A percentile compares a stretch with the other conserved stretches of the same genome.
These are phyloP conservation scores for Dicrurus megarhynchus DNA, from an alignment of 2,113 vertebrate genomes.

Conservation along the genomic window DNA sequence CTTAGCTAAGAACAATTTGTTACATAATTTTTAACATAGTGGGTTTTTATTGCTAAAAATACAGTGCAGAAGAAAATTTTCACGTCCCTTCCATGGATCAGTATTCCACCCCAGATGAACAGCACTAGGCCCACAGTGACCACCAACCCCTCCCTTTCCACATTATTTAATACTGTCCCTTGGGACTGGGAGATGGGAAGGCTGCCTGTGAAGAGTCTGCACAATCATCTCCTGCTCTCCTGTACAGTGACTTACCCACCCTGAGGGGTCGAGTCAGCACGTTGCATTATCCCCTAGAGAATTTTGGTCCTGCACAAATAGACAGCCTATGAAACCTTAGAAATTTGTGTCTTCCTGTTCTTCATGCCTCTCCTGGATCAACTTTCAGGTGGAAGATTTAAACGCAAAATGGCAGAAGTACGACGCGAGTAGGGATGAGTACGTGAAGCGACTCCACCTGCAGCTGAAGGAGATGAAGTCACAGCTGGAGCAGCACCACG, in stretches of 20 bases:
- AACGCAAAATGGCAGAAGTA: slow-evolving; percentile 95
- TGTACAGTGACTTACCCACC: not conserved
- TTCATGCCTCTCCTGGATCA: not conserved
- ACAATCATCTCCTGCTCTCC: not conserved
- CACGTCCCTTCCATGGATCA: not conserved
- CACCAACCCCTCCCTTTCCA: not conserved
- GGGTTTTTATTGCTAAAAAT: not conserved
- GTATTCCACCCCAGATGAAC: not conserved
- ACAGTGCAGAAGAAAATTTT: not conserved
- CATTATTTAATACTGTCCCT: not conserved
- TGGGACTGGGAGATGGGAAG: not conserved
- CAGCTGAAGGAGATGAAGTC: slow-evolving; percentile 75
- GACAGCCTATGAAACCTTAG: not conserved
- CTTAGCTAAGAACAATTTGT: not conserved
- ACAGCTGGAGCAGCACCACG: not conserved
- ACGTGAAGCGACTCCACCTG: slow-evolving; percentile 81
- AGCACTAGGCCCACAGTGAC: not conserved
- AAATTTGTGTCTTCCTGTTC: not conserved
- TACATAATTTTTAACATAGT: not conserved
- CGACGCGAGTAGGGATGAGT: slow-evolving; percentile 87
- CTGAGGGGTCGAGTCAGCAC: not conserved
- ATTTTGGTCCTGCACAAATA: not conserved
- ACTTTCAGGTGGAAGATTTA: slow-evolving; percentile 86
- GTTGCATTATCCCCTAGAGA: not conserved
- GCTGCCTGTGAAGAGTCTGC: not conserved